A percentile compares a stretch with the other conserved stretches of the same genome.
phyloP scores from a whole-genome alignment of 2,113 vertebrate genomes.

The Oenanthe melanoleuca region DNA sequence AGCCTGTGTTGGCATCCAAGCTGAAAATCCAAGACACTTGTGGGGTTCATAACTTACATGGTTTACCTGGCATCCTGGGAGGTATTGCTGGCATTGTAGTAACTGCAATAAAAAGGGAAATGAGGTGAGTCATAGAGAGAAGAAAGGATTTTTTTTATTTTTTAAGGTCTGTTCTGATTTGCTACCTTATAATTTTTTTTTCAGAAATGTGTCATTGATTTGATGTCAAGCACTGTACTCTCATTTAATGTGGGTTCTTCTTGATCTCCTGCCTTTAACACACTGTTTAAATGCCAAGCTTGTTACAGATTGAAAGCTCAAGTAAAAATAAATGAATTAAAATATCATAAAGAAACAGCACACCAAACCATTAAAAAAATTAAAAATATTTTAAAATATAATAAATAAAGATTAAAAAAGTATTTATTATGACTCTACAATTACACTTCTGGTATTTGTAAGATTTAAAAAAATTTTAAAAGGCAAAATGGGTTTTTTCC shows the following conservation, averaged over 20 bases:
- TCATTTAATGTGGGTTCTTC: not conserved
- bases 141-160: not conserved
- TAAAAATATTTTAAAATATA: too few relatives aligned
- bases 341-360: not conserved
- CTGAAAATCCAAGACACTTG: conserved; percentile 93
- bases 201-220: not conserved
- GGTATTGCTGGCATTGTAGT: conserved; percentile 86
- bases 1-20: conserved; percentile 86
- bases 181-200: not conserved
- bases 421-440: not conserved
- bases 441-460: not conserved
- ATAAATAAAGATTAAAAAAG: not conserved
- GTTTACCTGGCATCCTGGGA: conserved; percentile 92
- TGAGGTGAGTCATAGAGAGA: conserved; percentile 54
- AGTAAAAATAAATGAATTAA: not conserved
- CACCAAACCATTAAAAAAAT: not conserved
- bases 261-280: not conserved
- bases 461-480: not conserved
- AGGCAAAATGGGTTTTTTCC: not conserved
- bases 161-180: not conserved
- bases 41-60: conserved; percentile 95
- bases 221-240: not conserved
- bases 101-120: conserved; percentile 42
- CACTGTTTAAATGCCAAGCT: not conserved
- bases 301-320: not conserved